These are phyloP conservation scores for Lophius piscatorius DNA, from an alignment of 2,113 vertebrate species.

Conservation along the genomic window DNA sequence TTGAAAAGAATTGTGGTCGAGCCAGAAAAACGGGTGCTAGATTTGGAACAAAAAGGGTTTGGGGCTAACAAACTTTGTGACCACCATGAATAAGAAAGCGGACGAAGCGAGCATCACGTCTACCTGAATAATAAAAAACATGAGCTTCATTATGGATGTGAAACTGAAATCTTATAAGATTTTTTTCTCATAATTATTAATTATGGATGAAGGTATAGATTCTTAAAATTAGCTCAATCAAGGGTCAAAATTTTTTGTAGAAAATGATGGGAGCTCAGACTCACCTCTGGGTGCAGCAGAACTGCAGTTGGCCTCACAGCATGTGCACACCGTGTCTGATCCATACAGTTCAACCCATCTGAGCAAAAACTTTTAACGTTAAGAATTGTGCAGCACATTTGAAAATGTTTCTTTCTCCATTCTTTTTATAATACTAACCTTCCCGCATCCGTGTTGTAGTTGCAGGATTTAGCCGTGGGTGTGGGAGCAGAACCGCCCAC, in stretches of 20 bases:
- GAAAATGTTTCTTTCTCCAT: not conserved
- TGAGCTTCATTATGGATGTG: too few species aligned
- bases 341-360: slow-evolving; percentile 79
- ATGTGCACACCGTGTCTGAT: slow-evolving; percentile 57
- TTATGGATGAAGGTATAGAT: too few species aligned
- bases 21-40: too few species aligned
- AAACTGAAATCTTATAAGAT: too few species aligned
- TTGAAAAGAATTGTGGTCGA: too few species aligned
- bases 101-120: too few species aligned
- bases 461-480: slow-evolving; percentile 73
- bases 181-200: not conserved
- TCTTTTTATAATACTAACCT: slow-evolving; percentile 29
- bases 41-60: too few species aligned
- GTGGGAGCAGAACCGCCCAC: slow-evolving; percentile 38
- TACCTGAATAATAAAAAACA: too few species aligned
- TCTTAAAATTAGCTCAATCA: not conserved
- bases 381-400: not conserved
- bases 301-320: slow-evolving; percentile 74
- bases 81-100: too few species aligned
- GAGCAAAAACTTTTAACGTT: not conserved
- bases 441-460: slow-evolving; percentile 52
- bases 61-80: too few species aligned
- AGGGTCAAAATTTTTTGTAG: not conserved
- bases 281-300: slow-evolving; percentile 51
- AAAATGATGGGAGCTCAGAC: not conserved